Evolutionary conservation across 64 coral and sea anemone species (phyloP).

Genomic region (Stichodactyla helianthus): DNA sequence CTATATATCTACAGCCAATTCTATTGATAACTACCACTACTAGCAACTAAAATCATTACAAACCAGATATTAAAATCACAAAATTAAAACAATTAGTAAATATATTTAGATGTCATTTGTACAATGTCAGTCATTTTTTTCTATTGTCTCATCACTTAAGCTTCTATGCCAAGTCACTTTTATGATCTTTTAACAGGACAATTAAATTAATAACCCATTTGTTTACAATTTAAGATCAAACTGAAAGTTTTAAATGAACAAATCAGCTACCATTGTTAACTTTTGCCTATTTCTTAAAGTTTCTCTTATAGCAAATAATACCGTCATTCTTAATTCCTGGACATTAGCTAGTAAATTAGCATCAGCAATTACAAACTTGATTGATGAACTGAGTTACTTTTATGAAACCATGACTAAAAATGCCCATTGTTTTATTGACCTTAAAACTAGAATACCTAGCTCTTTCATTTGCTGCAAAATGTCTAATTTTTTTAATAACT

Average conservation of each 20-base stretch:
- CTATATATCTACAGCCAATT: not conserved
- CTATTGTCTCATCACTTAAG: not conserved
- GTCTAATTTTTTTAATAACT: not conserved
- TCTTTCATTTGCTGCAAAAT: not conserved
- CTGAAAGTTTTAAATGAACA: not conserved
- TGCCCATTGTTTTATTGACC: not conserved
- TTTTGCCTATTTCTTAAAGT: not conserved
- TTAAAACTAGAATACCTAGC: not conserved
- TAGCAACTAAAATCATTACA: not conserved
- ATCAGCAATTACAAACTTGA: not conserved
- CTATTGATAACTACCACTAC: not conserved
- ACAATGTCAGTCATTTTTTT: not conserved
- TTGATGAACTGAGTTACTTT: not conserved
- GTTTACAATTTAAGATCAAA: not conserved
- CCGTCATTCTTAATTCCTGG: not conserved
- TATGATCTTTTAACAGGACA: not conserved
- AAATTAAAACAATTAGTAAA: conserved; percentile 1
- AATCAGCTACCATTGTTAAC: not conserved
- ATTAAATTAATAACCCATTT: not conserved
- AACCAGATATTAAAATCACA: conserved; percentile 1
- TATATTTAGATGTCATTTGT: not conserved
- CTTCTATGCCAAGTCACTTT: not conserved
- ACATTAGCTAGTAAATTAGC: not conserved
- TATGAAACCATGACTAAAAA: not conserved
- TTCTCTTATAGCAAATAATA: not conserved